Evolutionary conservation across 2,888 invertebrate genomes (phyloP).

Genomic region (Ophion obscuratus): DNA sequence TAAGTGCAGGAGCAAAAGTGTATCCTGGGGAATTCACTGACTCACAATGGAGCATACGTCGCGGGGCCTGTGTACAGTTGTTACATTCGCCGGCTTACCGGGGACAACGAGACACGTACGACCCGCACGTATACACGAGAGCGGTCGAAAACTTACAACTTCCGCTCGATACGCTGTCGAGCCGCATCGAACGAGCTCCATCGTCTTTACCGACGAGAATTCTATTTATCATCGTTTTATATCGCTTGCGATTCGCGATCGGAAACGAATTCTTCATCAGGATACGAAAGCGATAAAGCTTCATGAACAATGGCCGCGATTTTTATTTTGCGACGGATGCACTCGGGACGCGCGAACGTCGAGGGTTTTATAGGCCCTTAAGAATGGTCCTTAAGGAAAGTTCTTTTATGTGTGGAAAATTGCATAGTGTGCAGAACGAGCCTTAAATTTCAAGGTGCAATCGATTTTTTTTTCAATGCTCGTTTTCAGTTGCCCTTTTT

Average conservation of each 20-base stretch:
- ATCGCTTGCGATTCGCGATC: not conserved
- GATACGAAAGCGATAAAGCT: not conserved
- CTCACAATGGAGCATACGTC: slow-evolving; percentile 1
- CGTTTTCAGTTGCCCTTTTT: too few species aligned
- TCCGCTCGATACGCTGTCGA: slow-evolving; percentile 68
- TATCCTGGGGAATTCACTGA: slow-evolving; percentile 64
- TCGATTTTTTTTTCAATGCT: too few species aligned
- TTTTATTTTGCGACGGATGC: not conserved
- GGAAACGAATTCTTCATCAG: not conserved
- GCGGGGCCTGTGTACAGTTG: not conserved
- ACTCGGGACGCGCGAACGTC: too few species aligned
- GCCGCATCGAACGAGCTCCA: slow-evolving; percentile 21
- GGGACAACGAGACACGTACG: slow-evolving; percentile 38
- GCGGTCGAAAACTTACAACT: slow-evolving; percentile 70
- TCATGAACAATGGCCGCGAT: not conserved
- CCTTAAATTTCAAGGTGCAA: too few species aligned
- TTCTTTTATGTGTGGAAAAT: too few species aligned
- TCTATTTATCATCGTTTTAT: slow-evolving; percentile 2
- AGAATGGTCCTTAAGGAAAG: too few species aligned
- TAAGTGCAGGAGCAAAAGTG: slow-evolving; percentile 68
- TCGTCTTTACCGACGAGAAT: slow-evolving; percentile 19
- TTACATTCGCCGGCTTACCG: not conserved
- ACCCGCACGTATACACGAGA: slow-evolving; percentile 34
- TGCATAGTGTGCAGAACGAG: too few species aligned
- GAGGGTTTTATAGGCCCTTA: too few species aligned